Conservation (phyloP, 2,888 invertebrate species). For the Dorcus parallelipipedus region DNA sequence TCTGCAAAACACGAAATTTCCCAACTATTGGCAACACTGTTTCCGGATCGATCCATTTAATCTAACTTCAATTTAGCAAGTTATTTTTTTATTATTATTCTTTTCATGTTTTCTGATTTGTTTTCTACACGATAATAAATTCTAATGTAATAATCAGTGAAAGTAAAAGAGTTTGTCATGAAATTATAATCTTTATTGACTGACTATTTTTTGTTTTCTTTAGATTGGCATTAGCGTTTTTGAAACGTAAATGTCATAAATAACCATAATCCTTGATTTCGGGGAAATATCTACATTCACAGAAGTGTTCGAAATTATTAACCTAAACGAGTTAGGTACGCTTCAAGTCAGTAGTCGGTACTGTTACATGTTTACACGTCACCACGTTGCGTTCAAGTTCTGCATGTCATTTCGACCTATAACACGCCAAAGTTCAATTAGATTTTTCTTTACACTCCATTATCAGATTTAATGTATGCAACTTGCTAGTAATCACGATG, state of each 20-base stretch:
- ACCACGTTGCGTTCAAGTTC: constrained; percentile 1
- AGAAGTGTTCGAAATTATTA: neutral
- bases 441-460: neutral
- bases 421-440: constrained; percentile 14
- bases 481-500: neutral
- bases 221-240: neutral
- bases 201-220: neutral
- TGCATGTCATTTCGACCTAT: constrained; percentile 14
- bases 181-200: too few species aligned
- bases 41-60: too few species aligned
- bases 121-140: too few species aligned
- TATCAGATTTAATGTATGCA: too few species aligned
- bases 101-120: too few species aligned
- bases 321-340: neutral
- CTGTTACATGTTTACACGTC: constrained; percentile 10
- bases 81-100: too few species aligned
- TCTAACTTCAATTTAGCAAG: too few species aligned
- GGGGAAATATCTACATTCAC: neutral
- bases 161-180: too few species aligned
- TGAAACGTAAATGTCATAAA: constrained; percentile 1
- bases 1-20: too few species aligned
- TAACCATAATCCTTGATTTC: too few species aligned
- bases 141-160: too few species aligned
- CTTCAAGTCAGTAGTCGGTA: neutral
- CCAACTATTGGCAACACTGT: too few species aligned